Evolutionary conservation across 1,140 invertebrate species (phyloP).

Genomic region (Nilaparvata lugens): DNA sequence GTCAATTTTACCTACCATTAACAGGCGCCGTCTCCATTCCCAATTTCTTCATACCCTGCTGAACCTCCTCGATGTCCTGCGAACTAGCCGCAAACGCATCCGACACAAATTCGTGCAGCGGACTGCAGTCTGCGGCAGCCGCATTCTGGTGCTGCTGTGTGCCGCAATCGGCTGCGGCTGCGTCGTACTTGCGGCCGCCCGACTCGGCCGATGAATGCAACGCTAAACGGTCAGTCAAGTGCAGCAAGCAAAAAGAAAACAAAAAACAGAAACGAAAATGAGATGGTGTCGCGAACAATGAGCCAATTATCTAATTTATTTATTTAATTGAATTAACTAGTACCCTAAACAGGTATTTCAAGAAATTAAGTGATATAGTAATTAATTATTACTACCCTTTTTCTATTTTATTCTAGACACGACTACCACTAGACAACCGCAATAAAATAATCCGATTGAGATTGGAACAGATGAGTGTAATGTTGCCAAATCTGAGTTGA

Average conservation of each 20-base stretch:
- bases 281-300: not conserved
- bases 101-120: constrained; percentile 52
- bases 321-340: too few species aligned
- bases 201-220: not conserved
- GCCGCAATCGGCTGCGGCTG: not conserved
- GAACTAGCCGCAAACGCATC: constrained; percentile 49
- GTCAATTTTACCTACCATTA: constrained; percentile 2
- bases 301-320: too few species aligned
- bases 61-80: constrained; percentile 53
- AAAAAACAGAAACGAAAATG: constrained; percentile 21
- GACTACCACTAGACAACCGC: too few species aligned
- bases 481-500: too few species aligned
- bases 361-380: too few species aligned
- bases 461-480: too few species aligned
- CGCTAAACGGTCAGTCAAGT: not conserved
- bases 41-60: constrained; percentile 56
- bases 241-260: constrained; percentile 18
- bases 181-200: not conserved
- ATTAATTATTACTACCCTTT: too few species aligned
- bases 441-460: too few species aligned
- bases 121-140: constrained; percentile 22
- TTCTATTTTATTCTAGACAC: too few species aligned
- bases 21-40: constrained; percentile 32
- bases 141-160: not conserved
- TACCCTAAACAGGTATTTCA: too few species aligned